These are phyloP conservation scores for Sceloporus undulatus DNA, from an alignment of 2,113 vertebrate genomes.

Conservation along the genomic window DNA sequence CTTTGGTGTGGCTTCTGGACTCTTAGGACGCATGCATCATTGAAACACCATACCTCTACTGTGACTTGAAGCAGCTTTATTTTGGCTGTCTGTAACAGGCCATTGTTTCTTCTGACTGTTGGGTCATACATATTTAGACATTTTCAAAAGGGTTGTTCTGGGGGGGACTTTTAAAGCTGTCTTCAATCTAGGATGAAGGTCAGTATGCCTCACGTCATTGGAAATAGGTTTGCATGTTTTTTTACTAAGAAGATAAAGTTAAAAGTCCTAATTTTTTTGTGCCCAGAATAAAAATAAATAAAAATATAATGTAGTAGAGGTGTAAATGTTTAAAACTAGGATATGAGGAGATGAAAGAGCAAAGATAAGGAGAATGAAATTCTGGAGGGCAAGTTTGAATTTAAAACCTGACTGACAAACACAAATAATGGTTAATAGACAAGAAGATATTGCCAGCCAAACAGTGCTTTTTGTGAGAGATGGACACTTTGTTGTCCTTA, in stretches of 20 bases:
- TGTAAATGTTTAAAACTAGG: not conserved
- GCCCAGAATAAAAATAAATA: not conserved
- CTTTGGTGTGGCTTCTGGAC: no score
- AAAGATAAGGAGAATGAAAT: not conserved
- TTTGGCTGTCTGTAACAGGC: no score
- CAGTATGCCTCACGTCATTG: not conserved
- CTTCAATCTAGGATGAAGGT: not conserved
- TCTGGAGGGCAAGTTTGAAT: not conserved
- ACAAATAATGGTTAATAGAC: not conserved
- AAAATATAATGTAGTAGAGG: not conserved
- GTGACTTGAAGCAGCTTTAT: not conserved
- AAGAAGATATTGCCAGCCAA: not conserved
- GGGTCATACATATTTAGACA: not conserved
- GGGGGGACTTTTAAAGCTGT: not conserved
- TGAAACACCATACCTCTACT: not conserved
- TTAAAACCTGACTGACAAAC: not conserved
- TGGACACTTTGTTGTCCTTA: not conserved
- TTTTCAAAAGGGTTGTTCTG: not conserved
- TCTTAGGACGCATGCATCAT: not conserved
- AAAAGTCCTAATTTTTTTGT: not conserved
- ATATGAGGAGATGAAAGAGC: not conserved
- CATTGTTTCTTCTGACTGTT: not conserved
- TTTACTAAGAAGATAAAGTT: not conserved
- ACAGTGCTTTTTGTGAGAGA: not conserved
- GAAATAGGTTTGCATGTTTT: not conserved